Conservation (phyloP, 2,797 vertebrate species). For the Limnodromus scolopaceus region DNA sequence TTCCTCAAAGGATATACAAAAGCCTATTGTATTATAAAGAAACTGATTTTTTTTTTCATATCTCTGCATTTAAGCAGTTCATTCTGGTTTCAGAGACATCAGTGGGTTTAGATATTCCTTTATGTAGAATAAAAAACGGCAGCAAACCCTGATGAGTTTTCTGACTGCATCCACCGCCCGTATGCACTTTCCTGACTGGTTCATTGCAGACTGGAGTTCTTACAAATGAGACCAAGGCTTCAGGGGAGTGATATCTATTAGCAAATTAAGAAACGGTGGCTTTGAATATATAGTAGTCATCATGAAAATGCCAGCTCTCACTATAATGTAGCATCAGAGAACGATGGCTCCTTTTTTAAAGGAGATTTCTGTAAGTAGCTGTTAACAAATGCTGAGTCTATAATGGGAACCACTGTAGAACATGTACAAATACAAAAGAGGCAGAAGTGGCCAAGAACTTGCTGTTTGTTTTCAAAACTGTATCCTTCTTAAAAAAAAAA, state of each 20-base stretch:
- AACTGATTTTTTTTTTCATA: not conserved
- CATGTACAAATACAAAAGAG: not conserved
- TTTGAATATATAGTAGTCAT: not conserved
- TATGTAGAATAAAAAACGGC: not conserved
- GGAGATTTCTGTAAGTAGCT: not conserved
- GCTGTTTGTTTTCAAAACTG: not conserved
- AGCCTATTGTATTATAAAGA: not conserved
- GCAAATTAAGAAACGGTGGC: conserved; percentile 26
- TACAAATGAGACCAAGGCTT: not conserved
- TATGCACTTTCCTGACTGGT: not conserved
- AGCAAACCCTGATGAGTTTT: conserved; percentile 20
- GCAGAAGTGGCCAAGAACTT: not conserved
- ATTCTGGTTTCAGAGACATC: not conserved
- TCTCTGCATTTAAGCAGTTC: not conserved
- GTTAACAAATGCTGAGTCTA: not conserved
- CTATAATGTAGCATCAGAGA: not conserved
- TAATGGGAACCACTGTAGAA: not conserved
- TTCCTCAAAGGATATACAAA: not conserved
- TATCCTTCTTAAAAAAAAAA: not conserved
- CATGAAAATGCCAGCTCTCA: not conserved
- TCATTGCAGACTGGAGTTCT: not conserved
- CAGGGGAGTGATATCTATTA: conserved; percentile 14
- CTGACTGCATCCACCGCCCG: not conserved
- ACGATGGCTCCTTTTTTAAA: not conserved
- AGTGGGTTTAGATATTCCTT: conserved; percentile 6